These are phyloP conservation scores for Dromas ardeola DNA, from an alignment of 2,113 vertebrate genomes.

Conservation along the genomic window DNA sequence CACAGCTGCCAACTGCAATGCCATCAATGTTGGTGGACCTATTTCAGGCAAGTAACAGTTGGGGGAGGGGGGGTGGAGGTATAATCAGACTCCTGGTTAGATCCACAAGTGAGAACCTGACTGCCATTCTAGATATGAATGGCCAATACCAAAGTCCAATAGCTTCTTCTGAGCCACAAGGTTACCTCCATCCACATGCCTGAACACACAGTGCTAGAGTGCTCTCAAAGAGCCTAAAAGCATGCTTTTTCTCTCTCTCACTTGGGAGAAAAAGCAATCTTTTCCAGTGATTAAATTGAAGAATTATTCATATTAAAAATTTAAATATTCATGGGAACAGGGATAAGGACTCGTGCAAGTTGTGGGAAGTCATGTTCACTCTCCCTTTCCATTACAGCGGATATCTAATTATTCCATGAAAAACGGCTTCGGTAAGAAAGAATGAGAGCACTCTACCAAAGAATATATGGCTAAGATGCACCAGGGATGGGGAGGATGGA, in stretches of 20 bases:
- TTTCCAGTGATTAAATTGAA: neutral
- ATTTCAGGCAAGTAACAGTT: neutral
- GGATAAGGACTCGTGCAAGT: neutral
- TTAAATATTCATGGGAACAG: conserved; percentile 5
- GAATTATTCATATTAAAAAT: conserved; percentile 11
- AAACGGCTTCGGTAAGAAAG: neutral
- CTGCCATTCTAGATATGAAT: neutral
- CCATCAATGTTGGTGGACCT: neutral
- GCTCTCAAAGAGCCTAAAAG: neutral
- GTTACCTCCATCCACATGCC: neutral
- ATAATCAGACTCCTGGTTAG: neutral
- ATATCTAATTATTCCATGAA: neutral
- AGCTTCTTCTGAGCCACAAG: neutral
- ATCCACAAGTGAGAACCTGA: neutral
- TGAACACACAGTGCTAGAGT: neutral
- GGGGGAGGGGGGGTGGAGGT: rapidly evolving
- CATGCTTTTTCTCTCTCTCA: neutral
- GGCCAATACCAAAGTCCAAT: neutral
- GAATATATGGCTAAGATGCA: neutral
- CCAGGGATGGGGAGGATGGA: neutral
- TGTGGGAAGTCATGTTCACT: neutral
- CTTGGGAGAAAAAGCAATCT: neutral
- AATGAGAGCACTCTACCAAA: neutral
- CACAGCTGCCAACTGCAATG: neutral
- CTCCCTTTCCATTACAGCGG: neutral